A percentile compares a stretch with the other conserved stretches of the same genome.
Conservation (phyloP, 1,140 invertebrate species). For the Drosophila repletoides region DNA sequence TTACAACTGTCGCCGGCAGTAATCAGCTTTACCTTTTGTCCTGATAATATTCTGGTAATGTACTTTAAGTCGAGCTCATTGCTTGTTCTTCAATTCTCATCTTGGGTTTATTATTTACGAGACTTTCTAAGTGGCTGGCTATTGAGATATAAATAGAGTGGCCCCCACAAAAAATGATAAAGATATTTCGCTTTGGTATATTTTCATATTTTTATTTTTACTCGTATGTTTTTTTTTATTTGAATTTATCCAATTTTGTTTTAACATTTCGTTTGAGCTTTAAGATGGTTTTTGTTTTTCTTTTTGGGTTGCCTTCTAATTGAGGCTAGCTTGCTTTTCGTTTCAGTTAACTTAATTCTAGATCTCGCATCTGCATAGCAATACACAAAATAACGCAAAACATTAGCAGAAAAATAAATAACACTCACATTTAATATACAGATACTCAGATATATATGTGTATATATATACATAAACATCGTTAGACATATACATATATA, state of each 20-base stretch:
- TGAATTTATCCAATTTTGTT: conserved; percentile 56
- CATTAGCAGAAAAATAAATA: conserved; percentile 57
- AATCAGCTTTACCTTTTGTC: conserved; percentile 71
- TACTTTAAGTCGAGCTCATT: conserved; percentile 36
- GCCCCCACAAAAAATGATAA: conserved; percentile 10
- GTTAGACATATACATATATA: conserved; percentile 30
- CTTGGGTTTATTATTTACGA: conserved; percentile 41
- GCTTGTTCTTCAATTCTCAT: not conserved
- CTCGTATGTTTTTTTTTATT: conserved; percentile 30
- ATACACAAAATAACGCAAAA: conserved; percentile 42
- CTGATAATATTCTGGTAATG: conserved; percentile 67
- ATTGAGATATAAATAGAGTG: not conserved
- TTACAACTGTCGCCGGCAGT: conserved; percentile 70
- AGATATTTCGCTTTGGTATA: conserved; percentile 28
- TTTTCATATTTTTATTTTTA: conserved; percentile 55
- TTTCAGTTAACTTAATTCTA: conserved; percentile 42
- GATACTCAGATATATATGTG: conserved; percentile 20
- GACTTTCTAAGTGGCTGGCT: conserved; percentile 15
- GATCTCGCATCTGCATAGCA: conserved; percentile 36
- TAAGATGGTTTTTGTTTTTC: conserved; percentile 43
- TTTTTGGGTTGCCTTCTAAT: conserved; percentile 24
- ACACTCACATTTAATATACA: conserved; percentile 37
- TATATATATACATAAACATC: conserved; percentile 47
- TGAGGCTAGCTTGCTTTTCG: conserved; percentile 40
- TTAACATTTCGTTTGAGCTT: conserved; percentile 58